Evolutionary conservation across 53 echinoderm and acorn worm species (phyloP).

Genomic region (Actinopyga echinites): DNA sequence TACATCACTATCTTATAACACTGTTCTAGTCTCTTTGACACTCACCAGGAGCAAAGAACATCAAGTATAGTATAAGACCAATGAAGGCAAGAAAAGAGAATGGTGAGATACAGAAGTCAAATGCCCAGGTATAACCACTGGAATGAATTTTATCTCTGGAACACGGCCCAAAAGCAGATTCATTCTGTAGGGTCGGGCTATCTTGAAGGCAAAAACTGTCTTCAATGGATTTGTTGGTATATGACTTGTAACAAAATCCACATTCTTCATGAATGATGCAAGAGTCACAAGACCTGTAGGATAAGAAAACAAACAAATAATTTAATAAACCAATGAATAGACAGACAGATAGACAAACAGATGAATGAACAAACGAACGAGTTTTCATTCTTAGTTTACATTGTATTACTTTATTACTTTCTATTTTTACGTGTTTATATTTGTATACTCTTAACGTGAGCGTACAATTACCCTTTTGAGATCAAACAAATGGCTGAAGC

Average conservation of each 20-base stretch:
- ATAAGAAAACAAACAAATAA: not conserved
- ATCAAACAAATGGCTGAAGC: no score
- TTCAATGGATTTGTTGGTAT: conserved; percentile 35
- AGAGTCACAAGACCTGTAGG: conserved; percentile 70
- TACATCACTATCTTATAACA: not conserved
- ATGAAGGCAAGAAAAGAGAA: conserved; percentile 68
- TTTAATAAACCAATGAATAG: no score
- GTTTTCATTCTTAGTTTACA: not conserved
- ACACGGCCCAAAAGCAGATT: conserved; percentile 62
- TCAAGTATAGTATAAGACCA: conserved; percentile 73
- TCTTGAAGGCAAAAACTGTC: conserved; percentile 71
- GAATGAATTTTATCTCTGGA: not conserved
- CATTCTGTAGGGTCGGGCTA: conserved; percentile 17
- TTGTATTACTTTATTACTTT: no score
- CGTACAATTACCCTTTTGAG: no score
- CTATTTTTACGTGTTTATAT: no score
- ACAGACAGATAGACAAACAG: no score
- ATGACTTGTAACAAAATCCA: conserved; percentile 78
- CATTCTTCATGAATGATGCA: conserved; percentile 73
- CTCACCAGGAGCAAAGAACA: conserved; percentile 89
- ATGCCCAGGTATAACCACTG: conserved; percentile 58
- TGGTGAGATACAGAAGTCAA: conserved; percentile 80
- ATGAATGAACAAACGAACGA: no score
- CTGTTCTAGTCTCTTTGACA: not conserved
- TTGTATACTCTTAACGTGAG: no score